Evolutionary conservation across 2,888 invertebrate genomes (phyloP).

Genomic region (Tupiocoris notatus): DNA sequence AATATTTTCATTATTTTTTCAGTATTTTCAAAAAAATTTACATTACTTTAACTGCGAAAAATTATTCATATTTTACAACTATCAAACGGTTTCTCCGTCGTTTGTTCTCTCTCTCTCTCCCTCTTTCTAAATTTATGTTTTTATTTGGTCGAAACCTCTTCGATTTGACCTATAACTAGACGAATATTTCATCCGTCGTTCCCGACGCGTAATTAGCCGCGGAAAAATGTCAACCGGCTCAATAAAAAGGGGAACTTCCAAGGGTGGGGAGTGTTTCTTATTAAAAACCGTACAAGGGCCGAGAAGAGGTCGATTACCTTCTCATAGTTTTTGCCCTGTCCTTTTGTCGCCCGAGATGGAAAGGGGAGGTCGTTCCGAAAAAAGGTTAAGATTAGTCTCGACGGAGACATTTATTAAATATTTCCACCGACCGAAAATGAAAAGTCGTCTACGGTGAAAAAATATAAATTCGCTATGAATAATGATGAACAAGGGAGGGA

Average conservation of each 20-base stretch:
- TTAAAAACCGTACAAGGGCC: slow-evolving; percentile 47
- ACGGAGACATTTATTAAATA: slow-evolving; percentile 52
- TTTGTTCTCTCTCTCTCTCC: background rate
- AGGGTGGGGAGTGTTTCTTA: slow-evolving; percentile 14
- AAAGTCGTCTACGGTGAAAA: no score
- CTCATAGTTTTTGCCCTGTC: slow-evolving; percentile 43
- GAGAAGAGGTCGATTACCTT: slow-evolving; percentile 35
- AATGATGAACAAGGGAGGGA: background rate
- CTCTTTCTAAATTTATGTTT: slow-evolving; percentile 26
- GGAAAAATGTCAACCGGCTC: slow-evolving; percentile 50
- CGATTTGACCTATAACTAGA: background rate
- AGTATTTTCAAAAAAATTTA: no score
- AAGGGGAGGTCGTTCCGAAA: slow-evolving; percentile 43
- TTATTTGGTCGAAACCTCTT: no score
- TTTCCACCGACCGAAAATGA: no score
- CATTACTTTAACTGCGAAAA: no score
- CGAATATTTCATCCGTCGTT: background rate
- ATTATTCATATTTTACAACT: no score
- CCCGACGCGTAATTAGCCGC: slow-evolving; percentile 42
- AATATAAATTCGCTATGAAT: background rate
- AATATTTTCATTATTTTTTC: no score
- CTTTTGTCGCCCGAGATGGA: slow-evolving; percentile 22
- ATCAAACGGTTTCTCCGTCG: slow-evolving; percentile 1
- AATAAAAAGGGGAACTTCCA: slow-evolving; percentile 46
- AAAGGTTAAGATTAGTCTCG: slow-evolving; percentile 53